Evolutionary conservation across 2,113 vertebrate species (phyloP).

Genomic region (Petrocephalus zakoni): DNA sequence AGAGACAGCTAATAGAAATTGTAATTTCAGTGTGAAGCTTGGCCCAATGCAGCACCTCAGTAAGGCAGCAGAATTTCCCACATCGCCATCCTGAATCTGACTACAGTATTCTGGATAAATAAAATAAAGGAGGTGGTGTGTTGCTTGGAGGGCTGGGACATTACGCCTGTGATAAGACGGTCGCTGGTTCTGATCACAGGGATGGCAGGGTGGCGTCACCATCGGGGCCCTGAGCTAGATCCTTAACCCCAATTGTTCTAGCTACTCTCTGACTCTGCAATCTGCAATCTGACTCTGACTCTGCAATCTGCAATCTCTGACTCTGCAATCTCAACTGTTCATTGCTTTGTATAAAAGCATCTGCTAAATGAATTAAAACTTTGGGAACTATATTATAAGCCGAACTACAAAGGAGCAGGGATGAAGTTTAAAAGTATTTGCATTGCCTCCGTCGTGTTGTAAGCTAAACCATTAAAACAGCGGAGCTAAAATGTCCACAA

Average conservation of each 20-base stretch:
- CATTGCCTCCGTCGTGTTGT: neutral
- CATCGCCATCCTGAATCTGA: neutral
- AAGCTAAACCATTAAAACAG: neutral
- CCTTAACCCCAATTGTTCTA: neutral
- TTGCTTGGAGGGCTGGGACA: neutral
- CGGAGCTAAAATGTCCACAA: neutral
- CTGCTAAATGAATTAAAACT: neutral
- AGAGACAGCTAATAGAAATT: neutral
- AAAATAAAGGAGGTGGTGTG: neutral
- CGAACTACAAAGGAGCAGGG: neutral
- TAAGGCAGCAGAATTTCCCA: neutral
- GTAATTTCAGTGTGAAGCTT: neutral
- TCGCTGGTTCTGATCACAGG: neutral
- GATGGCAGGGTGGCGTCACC: neutral
- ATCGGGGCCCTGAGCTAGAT: neutral
- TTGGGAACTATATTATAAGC: neutral
- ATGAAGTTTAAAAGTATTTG: neutral
- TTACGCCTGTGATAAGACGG: neutral
- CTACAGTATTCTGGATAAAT: neutral
- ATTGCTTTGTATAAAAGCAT: no score
- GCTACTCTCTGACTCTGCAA: no score
- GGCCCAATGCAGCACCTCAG: neutral
- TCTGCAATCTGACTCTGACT: no score
- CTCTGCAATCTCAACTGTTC: neutral
- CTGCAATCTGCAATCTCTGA: no score